Base-by-base conservation (phyloP, 2,113 vertebrate genomes). In the Pao palembangensis region DNA sequence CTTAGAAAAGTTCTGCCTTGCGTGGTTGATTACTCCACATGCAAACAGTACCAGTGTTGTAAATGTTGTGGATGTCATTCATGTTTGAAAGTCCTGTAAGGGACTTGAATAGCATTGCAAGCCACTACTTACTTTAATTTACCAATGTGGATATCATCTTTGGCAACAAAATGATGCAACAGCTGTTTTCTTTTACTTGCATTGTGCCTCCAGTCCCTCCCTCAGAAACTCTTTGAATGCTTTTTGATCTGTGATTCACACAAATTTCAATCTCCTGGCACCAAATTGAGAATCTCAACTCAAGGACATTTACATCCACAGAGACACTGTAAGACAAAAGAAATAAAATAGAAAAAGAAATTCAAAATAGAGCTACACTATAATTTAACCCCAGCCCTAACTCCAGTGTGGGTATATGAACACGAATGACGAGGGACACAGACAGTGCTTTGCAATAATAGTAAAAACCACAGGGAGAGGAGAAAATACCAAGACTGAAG, bases 401-500 rank as follows among this genome's bases (percentile, higher is more conserved):
- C 90, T 95, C 94, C 93, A 96, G 94, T 95, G 93, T 94, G 93
- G 92, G 90, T 76, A 87, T 79, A 84, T 52, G 64, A 75, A 87
- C 79, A 87, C 6, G 82, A 73, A 75, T 73, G 83, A 69, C 69
- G 79, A 77, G 70, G 71, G 64, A 88, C 75, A 78, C 55, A 65
- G 69, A 82, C 91, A 92, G 93, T 93, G 93, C 91, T 93, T 87
- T 80, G 91, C 87, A 87, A 82, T 75, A 86, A 81, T 63, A 75
- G 73, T 62, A 71, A 74, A 84, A 87, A 90, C 87, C 90, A 92
- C 87, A 89, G 83, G 83, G 80, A 83, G 78, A 79, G 55, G 71
- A 78, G 81, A 55, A 58, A 76, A 60, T 31, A 69, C 55, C 10
- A 16, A 59, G 46, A 65, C 71, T 20, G 42, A 34, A 63, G 31